A percentile compares a stretch with the other conserved stretches of the same genome.
Conservation (phyloP, 1,140 invertebrate genomes). For the Cheumatopsyche charites region DNA sequence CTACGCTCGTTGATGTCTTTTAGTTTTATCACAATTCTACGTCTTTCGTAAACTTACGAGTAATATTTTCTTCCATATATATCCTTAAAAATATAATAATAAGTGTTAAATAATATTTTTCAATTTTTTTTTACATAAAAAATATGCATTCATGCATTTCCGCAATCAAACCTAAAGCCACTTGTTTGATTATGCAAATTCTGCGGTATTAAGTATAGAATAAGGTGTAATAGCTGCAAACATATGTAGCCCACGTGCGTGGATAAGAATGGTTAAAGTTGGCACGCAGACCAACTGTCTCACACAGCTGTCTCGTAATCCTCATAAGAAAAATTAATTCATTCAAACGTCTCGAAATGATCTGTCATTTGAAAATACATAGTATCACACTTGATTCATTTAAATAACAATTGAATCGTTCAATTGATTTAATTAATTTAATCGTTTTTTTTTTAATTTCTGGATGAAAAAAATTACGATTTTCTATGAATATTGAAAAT, state of each 20-base stretch:
- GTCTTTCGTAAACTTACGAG: neutral
- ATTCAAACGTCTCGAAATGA: constrained; percentile 34
- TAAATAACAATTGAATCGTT: too few species aligned
- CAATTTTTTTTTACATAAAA: too few species aligned
- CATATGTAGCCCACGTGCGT: constrained; percentile 39
- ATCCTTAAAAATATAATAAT: neutral
- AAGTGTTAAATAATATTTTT: too few species aligned
- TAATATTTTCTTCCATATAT: neutral
- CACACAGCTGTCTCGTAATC: constrained; percentile 37
- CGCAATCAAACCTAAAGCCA: neutral
- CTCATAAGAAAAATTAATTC: constrained; percentile 42
- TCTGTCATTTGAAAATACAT: neutral
- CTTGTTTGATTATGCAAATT: constrained; percentile 31
- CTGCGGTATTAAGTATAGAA: constrained; percentile 16
- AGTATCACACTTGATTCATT: too few species aligned
- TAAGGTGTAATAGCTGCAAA: constrained; percentile 29
- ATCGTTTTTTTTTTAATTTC: too few species aligned
- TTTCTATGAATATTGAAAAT: too few species aligned
- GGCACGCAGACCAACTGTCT: constrained; percentile 36
- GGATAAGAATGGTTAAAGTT: constrained; percentile 32
- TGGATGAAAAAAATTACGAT: too few species aligned
- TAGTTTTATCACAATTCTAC: neutral
- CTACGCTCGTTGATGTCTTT: constrained; percentile 30
- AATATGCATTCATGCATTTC: too few species aligned
- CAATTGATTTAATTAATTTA: too few species aligned